Evolutionary conservation across 2,113 vertebrate genomes (phyloP).

Genomic region (Zapus hudsonius): DNA sequence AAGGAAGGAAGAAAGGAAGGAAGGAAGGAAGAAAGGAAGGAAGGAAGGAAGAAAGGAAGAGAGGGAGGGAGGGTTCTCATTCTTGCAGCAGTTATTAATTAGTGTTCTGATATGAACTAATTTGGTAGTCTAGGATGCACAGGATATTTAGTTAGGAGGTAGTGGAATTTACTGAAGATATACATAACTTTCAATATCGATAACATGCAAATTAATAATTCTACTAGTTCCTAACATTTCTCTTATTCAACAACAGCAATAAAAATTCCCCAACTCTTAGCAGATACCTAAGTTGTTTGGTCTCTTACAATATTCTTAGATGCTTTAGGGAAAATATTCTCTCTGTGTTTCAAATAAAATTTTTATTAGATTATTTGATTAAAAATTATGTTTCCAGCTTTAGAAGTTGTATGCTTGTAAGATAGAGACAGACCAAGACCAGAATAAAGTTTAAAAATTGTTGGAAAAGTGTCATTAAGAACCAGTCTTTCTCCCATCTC

Average conservation of each 20-base stretch:
- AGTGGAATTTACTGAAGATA: slow-evolving; percentile 23
- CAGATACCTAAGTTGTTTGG: background rate
- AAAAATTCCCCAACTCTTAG: background rate
- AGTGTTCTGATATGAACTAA: background rate
- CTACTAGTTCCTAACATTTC: slow-evolving; percentile 43
- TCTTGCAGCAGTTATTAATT: background rate
- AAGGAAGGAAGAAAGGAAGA: background rate
- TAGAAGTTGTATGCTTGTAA: slow-evolving; percentile 21
- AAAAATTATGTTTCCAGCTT: slow-evolving; percentile 51
- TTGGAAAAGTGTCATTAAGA: background rate
- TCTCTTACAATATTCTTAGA: slow-evolving; percentile 21
- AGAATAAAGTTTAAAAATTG: slow-evolving; percentile 11
- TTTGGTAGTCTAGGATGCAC: background rate
- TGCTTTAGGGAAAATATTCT: slow-evolving; percentile 48
- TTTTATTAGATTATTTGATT: slow-evolving; percentile 44
- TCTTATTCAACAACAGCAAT: slow-evolving; percentile 18
- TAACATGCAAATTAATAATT: slow-evolving; percentile 64
- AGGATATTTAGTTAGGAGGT: slow-evolving; percentile 27
- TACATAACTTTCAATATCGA: slow-evolving; percentile 58
- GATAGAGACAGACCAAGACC: background rate
- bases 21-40: background rate
- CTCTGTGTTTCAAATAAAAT: slow-evolving; percentile 46
- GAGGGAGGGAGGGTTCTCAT: background rate
- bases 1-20: background rate
- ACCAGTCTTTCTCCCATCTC: background rate